These are phyloP conservation scores for Thomomys bottae DNA, from an alignment of 2,113 vertebrate genomes.

Conservation along the genomic window DNA sequence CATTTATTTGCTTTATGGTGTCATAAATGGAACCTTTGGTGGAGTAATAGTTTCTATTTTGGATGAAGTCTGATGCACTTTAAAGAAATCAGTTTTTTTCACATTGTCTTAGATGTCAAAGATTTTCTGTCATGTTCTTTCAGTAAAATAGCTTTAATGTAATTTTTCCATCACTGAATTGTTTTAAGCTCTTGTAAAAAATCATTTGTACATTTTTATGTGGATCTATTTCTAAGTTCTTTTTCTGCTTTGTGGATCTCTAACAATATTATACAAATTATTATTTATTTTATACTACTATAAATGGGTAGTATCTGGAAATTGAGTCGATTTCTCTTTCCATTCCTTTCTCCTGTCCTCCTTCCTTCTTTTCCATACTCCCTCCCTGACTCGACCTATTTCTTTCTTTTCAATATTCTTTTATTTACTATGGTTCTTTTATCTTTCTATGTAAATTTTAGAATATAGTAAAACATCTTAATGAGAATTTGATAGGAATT, in stretches of 20 bases:
- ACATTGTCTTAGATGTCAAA: neutral
- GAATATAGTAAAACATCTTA: neutral
- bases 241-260: neutral
- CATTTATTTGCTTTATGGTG: neutral
- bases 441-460: neutral
- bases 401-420: neutral
- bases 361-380: neutral
- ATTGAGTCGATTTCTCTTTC: neutral
- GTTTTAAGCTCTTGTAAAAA: neutral
- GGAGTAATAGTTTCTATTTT: neutral
- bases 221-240: neutral
- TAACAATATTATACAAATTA: neutral
- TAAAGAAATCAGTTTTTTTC: neutral
- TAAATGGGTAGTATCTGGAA: neutral
- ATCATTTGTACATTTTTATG: neutral
- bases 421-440: neutral
- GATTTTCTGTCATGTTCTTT: neutral
- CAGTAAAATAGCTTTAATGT: neutral
- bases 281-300: too few species aligned
- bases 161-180: neutral
- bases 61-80: neutral
- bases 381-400: accelerated
- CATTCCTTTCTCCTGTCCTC: neutral
- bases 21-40: neutral
- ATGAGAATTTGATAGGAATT: neutral